Conservation (phyloP, 2,113 vertebrate genomes). For the Dromiciops gliroides region DNA sequence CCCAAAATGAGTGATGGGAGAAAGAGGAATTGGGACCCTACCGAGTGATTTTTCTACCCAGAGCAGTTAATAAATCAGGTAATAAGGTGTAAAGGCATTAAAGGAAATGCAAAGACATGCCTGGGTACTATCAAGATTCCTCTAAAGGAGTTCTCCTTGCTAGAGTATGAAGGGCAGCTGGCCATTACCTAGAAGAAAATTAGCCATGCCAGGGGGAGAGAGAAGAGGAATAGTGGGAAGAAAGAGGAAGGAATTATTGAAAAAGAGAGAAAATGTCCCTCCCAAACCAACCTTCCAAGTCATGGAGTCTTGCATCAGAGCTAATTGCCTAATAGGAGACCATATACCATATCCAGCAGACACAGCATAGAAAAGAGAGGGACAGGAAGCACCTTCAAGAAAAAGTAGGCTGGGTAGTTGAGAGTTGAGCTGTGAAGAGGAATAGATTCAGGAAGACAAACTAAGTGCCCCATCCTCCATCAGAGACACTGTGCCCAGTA, state of each 20-base stretch:
- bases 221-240: background rate
- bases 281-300: background rate
- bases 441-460: background rate
- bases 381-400: background rate
- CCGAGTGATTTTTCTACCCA: background rate
- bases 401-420: background rate
- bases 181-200: background rate
- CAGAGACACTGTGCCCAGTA: background rate
- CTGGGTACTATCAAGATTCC: no score
- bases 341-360: background rate
- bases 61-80: no score
- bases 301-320: background rate
- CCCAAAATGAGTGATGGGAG: background rate
- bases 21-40: background rate
- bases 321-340: background rate
- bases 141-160: no score
- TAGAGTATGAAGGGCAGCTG: no score
- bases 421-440: background rate
- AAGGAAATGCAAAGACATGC: no score
- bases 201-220: background rate
- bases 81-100: no score
- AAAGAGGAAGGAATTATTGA: background rate
- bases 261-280: background rate
- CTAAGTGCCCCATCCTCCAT: background rate
- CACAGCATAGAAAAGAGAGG: background rate